phyloP scores from a whole-genome alignment of 2,888 invertebrate genomes.

The Melinopterus prodromus region DNA sequence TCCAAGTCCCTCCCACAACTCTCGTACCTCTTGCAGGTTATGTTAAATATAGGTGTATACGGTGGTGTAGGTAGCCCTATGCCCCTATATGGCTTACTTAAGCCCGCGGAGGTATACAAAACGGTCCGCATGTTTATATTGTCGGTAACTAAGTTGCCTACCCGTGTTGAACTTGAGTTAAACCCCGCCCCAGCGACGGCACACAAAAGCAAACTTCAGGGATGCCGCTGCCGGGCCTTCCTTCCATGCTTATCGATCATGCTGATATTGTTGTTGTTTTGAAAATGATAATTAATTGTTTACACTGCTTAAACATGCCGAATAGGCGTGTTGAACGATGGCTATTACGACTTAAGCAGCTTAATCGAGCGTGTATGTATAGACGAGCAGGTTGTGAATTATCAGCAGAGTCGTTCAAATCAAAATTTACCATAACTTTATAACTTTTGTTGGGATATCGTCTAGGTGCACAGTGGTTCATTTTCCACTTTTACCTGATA shows the following conservation, averaged over 20 bases:
- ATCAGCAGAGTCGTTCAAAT: too few relatives aligned
- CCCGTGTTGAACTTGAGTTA: neutral
- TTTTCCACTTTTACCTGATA: too few relatives aligned
- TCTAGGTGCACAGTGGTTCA: too few relatives aligned
- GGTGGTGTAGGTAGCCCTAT: neutral
- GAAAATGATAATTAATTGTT: neutral
- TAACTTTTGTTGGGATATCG: too few relatives aligned
- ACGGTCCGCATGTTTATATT: neutral
- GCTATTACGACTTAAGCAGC: too few relatives aligned
- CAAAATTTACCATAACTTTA: too few relatives aligned
- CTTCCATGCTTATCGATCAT: neutral
- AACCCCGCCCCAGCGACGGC: neutral
- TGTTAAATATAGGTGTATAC: neutral
- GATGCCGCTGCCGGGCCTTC: neutral
- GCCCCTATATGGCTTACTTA: neutral
- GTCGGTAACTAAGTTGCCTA: neutral
- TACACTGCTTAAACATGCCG: neutral
- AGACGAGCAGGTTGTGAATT: too few relatives aligned
- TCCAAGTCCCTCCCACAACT: neutral
- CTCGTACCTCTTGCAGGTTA: neutral
- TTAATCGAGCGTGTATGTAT: too few relatives aligned
- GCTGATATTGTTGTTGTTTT: neutral
- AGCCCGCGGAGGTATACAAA: constrained; percentile 4
- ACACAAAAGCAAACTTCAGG: neutral
- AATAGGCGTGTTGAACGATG: too few relatives aligned